Evolutionary conservation across 2,888 invertebrate genomes (phyloP).

Genomic region (Macrophya annulata): DNA sequence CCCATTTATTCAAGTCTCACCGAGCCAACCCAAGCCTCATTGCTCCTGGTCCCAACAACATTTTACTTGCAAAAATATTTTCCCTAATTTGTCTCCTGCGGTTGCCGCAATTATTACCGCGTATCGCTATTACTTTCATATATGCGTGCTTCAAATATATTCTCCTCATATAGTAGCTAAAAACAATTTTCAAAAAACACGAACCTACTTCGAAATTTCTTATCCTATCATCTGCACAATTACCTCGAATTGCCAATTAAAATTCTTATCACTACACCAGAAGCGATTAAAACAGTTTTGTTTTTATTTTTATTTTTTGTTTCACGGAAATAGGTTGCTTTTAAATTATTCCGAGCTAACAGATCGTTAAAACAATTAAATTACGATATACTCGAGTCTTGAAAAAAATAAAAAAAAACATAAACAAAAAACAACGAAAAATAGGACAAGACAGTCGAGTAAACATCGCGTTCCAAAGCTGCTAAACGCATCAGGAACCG

Average conservation of each 20-base stretch:
- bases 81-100: conserved; percentile 15
- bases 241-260: conserved; percentile 13
- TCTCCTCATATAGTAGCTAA: background rate
- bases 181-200: background rate
- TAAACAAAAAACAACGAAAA: background rate
- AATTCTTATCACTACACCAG: conserved; percentile 2
- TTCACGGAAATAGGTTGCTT: background rate
- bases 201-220: conserved; percentile 1
- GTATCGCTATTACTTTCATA: conserved; percentile 10
- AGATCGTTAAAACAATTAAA: conserved; percentile 35
- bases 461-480: conserved; percentile 28
- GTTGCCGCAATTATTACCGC: conserved; percentile 5
- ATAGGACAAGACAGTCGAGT: conserved; percentile 1
- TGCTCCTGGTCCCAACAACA: background rate
- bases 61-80: conserved; percentile 40
- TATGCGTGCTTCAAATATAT: background rate
- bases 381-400: background rate
- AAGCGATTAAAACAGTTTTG: background rate
- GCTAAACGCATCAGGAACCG: conserved; percentile 42
- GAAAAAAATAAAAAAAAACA: background rate
- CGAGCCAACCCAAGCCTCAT: conserved; percentile 14
- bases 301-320: background rate
- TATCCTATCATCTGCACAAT: background rate
- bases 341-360: background rate
- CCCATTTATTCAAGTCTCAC: conserved; percentile 45